Base-by-base conservation (phyloP, 2,797 vertebrate species). In the Echiichthys vipera region DNA sequence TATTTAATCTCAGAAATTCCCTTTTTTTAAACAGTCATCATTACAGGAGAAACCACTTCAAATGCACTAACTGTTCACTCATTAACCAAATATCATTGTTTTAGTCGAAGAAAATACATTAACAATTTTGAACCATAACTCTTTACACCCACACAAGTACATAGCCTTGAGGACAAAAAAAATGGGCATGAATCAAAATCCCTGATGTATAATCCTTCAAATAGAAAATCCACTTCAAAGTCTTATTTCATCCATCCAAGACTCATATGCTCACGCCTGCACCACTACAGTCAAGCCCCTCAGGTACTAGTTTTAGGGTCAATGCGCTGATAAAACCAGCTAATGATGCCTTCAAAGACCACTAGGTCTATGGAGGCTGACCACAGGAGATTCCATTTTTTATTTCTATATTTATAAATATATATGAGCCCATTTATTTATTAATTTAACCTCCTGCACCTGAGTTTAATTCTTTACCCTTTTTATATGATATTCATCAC, bases 311-410 rank as follows among this genome's bases (percentile, higher is more conserved):
- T 89, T 93, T 93, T 92, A 93, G 91, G 90, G 93, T 94, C 92
- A 94, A 93, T 92, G 90, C 87, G 78, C 91, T 92, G 91, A 93
- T 94, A 91, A 91, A 93, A 87, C 81, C 84, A 81, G 89, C 92
- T 95, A 95, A 95, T 95, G 94, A 96, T 94, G 92, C 90, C 92
- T 94, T 95, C 93, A 95, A 95, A 95, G 93, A 94, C 91, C 84
- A 77, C 64, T 30, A 88, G 89, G 90, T 88, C 88, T 92, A 75
- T 47, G 57, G 88, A 94, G 92, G 87, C 88, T 94, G 94, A 95
- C 92, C 93, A 91, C 90, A 71, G 65, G 93, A 94, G 92, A 95
- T 82, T 91, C 56, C 61, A 84, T 74, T 84, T 90, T 88, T 84
- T 89, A 84, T 88, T 84, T 90, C 65, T 81, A 84, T 90, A 90